Base-by-base conservation (phyloP, 2,113 vertebrate species). In the Dissostichus mawsoni region DNA sequence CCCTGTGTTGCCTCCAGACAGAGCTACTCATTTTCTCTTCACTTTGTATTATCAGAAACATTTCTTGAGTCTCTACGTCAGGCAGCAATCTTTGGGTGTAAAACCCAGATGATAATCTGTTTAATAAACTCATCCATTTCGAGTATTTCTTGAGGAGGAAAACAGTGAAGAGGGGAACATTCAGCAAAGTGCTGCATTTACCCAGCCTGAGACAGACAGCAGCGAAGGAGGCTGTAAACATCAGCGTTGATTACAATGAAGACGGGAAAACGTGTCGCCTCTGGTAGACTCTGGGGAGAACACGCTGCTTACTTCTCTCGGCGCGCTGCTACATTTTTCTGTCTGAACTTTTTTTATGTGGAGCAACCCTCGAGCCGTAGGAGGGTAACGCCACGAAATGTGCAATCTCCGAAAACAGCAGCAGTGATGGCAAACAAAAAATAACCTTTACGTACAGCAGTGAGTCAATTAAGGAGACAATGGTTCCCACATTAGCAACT, bases 311-410 rank as follows among this genome's bases (percentile, higher is more conserved):
- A 57, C 73, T 69, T 52, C 45, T 23, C 76, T 75, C 68, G 16
- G 17, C 0, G 50, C 6, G 16, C 76, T 57, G 74, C 74, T 80
- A 18, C 56, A 84, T 63, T 63, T 85, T 81, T 82, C 73, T 1
- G 41, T 87, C 74, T 75, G 71, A 70, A 71, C 29, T 69, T 8
- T 55, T 64, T 68, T 78, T 67, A 76, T 80, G 69, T 82, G 66
- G 79, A 84, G 81, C 78, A 87, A 53, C 59, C 87, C 75, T 75
- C 68, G 47, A 89, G 76, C 77, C 61, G 79, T 47, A 11, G 1
- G 61, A 70, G 5, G 36, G 48, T 33, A 47, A 57, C 76, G 18
- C 67, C 64, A 29, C 2, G 1, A 79, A 73, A 78, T 56, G 70
- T 45, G 69, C 55, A 67, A 64, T 55, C 79, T 70, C 63, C 64